Base-by-base conservation (phyloP, 92 coral and sea anemone species). In the Palythoa grandiflora region DNA sequence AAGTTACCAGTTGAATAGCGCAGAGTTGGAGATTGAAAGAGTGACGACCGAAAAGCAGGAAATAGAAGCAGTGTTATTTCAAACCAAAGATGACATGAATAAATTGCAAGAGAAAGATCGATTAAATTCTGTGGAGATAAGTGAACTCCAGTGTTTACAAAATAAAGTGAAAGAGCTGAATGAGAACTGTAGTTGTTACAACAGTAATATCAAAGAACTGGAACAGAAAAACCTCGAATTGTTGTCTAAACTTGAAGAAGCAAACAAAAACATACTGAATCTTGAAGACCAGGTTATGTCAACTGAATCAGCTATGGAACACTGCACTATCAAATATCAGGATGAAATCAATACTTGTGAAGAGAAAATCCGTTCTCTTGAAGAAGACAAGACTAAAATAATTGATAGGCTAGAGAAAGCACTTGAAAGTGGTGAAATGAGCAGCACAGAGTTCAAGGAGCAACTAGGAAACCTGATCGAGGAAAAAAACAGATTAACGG, bases 31-130 rank as follows among this genome's bases (percentile, higher is more conserved):
- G 75, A 60, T 89, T 17, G 88, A 75, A 21, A 74, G 55, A 44
- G 35, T 84, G 38, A 85, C 71, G 1, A 5, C 35, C 1, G 97
- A 92, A 78, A 96, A 96, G 83, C 48, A 39, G 7, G 90, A 90
- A 61, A 12, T 94, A 35, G 92, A 91, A 65, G 77, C 61, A 20
- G 86, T 74, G 77, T 66, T 96, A 54, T 39, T 44, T 61, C 95
- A 85, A n/a, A 70, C 89, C 7, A 91, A 94, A 73, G 87, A 91
- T 37, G 87, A 90, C 61, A 78, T 94, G 54, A 74, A 68, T 52
- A 52, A 75, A n/a, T 87, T 89, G 9, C 78, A 79, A 48, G 94
- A 89, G 78, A 88, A 81, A 84, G 47, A 83, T 57, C 76, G 83
- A 8, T 21, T 83, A 10, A 52, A 81, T 78, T 87, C 81, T 38